These are phyloP conservation scores for Papio anubis DNA, from an alignment of 2,113 vertebrate species.

Conservation along the genomic window DNA sequence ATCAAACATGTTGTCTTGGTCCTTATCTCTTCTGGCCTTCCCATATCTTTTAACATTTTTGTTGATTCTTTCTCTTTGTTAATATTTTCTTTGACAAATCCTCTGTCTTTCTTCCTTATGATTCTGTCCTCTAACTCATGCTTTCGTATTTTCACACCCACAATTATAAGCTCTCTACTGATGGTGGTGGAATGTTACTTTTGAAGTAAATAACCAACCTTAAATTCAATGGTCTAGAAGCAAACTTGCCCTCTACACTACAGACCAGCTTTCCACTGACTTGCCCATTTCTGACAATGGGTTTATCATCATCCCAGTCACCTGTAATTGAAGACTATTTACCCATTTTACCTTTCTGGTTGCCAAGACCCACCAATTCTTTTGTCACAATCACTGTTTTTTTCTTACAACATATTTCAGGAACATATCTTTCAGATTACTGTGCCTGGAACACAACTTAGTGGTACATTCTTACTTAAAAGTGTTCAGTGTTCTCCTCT, in stretches of 20 bases:
- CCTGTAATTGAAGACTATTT: neutral
- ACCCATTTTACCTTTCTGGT: neutral
- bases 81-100: neutral
- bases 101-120: neutral
- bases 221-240: neutral
- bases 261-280: neutral
- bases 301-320: neutral
- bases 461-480: neutral
- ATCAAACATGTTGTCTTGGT: neutral
- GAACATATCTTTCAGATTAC: neutral
- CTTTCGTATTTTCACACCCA: neutral
- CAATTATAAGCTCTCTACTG: neutral
- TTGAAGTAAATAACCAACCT: neutral
- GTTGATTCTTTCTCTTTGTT: neutral
- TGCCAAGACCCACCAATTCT: neutral
- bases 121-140: neutral
- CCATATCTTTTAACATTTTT: neutral
- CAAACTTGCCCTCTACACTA: neutral
- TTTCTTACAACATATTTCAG: neutral
- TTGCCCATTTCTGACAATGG: neutral
- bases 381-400: neutral
- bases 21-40: neutral
- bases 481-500: neutral
- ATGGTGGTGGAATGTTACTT: neutral
- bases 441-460: neutral